Conservation (phyloP, 2,888 invertebrate genomes). For the Leptinotarsa tumamoca region DNA sequence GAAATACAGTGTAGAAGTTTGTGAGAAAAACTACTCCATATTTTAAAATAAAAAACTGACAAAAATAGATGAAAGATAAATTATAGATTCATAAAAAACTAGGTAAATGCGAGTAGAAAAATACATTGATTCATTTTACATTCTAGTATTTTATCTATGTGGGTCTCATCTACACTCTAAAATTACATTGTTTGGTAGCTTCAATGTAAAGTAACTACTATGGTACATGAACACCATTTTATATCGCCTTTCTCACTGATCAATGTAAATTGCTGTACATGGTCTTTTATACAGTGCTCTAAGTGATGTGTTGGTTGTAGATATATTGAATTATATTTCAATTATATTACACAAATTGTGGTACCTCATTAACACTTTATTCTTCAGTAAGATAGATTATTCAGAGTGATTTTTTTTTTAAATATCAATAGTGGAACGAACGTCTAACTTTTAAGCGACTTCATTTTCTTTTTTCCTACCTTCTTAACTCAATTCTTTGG, state of each 20-base stretch:
- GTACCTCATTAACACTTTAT: too few relatives aligned
- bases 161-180: conserved; percentile 37
- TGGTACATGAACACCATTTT: conserved; percentile 41
- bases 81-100: conserved; percentile 12
- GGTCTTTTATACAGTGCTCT: background rate
- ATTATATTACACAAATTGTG: too few relatives aligned
- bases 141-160: conserved; percentile 33
- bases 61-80: conserved; percentile 7
- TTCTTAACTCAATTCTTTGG: too few relatives aligned
- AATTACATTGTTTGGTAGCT: conserved; percentile 34
- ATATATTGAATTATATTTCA: background rate
- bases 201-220: conserved; percentile 38
- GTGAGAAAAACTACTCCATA: background rate
- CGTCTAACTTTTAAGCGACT: too few relatives aligned
- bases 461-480: too few relatives aligned
- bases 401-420: too few relatives aligned
- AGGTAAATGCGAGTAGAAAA: conserved; percentile 54
- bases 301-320: background rate
- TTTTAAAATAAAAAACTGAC: background rate
- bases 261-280: background rate
- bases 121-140: conserved; percentile 50
- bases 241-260: conserved; percentile 27
- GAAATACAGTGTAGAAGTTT: too few relatives aligned
- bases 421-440: too few relatives aligned
- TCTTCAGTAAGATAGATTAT: too few relatives aligned